These are phyloP conservation scores for Labeo catla DNA, from an alignment of 2,113 vertebrate genomes.

Conservation along the genomic window DNA sequence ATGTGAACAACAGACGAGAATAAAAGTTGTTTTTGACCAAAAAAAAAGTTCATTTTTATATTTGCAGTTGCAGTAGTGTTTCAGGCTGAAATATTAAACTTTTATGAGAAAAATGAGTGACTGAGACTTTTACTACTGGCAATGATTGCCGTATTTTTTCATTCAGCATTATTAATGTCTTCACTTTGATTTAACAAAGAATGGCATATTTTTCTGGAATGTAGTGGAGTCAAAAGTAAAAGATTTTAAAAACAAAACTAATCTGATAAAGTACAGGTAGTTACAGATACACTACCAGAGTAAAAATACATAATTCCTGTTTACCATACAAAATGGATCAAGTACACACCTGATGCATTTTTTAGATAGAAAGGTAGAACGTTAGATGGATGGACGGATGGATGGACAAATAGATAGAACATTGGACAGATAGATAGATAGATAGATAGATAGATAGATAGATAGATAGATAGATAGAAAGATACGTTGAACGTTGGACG, in stretches of 20 bases:
- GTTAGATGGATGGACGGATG: no score
- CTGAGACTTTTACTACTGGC: neutral
- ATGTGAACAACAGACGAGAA: slow-evolving; percentile 9
- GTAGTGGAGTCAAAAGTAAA: neutral
- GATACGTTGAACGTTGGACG: no score
- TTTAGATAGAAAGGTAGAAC: no score
- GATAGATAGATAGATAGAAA: no score
- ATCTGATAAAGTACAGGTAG: neutral
- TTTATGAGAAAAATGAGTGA: neutral
- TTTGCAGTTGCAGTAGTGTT: neutral
- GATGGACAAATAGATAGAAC: no score
- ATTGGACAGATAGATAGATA: no score
- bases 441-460: no score
- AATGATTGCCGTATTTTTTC: neutral
- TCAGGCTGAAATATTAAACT: slow-evolving; percentile 2
- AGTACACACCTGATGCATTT: neutral
- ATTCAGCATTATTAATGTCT: neutral
- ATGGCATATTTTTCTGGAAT: neutral
- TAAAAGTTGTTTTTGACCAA: neutral
- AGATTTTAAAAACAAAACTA: neutral
- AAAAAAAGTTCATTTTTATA: neutral
- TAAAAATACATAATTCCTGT: neutral
- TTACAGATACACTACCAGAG: neutral
- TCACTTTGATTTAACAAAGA: neutral
- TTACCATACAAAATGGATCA: no score